Percentiles rank a stretch among this genome's conserved stretches.
phyloP scores from a whole-genome alignment of 2,113 vertebrate species.

The Gymnogyps californianus region DNA sequence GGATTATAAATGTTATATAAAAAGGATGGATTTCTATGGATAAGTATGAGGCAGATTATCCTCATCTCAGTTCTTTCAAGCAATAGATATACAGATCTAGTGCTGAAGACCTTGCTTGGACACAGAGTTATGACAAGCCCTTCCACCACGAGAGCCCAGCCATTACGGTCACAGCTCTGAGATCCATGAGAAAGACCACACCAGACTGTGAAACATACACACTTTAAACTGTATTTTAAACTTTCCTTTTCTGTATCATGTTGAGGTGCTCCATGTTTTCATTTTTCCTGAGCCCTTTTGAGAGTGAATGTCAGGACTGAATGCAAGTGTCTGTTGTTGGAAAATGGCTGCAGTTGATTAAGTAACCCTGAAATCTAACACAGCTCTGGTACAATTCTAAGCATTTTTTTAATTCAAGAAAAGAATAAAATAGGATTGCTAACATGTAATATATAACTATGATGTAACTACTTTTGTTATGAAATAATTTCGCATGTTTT shows the following conservation, averaged over 20 bases:
- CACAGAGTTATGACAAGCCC: background rate
- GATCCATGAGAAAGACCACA: background rate
- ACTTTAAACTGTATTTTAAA: background rate
- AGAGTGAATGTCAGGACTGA: background rate
- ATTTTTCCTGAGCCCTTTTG: background rate
- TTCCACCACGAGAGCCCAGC: background rate
- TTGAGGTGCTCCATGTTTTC: fast-evolving
- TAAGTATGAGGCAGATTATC: background rate
- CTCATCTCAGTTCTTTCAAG: background rate
- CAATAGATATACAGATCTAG: background rate
- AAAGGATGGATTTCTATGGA: background rate
- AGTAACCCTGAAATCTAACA: background rate
- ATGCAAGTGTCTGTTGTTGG: background rate
- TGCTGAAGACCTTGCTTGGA: background rate
- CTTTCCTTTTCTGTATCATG: background rate
- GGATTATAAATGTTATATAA: background rate
- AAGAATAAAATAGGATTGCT: background rate
- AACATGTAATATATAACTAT: background rate
- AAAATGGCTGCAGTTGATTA: background rate
- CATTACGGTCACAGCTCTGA: background rate
- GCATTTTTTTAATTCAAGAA: background rate
- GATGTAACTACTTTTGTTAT: background rate
- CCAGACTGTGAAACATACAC: background rate
- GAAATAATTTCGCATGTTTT: background rate
- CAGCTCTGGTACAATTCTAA: background rate